Evolutionary conservation across 2,888 invertebrate species (phyloP).

Genomic region (Andrena praecox): DNA sequence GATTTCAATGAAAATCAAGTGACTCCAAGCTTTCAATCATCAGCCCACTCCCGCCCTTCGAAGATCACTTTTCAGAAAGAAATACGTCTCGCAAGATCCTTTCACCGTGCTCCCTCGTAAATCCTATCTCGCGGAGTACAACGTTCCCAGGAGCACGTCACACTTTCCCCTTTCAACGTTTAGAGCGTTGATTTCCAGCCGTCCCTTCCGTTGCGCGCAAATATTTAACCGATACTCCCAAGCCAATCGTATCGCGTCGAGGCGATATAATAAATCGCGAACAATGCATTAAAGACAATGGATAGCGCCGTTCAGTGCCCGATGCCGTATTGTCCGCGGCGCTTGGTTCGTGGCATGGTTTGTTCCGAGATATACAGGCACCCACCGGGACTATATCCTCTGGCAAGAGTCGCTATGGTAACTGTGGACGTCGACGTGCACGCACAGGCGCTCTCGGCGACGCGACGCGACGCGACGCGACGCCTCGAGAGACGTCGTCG

Average conservation of each 20-base stretch:
- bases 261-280: slow-evolving; percentile 31
- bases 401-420: slow-evolving; percentile 47
- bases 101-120: too few relatives aligned
- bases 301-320: background rate
- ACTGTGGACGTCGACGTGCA: slow-evolving; percentile 43
- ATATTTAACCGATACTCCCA: background rate
- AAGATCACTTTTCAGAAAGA: too few relatives aligned
- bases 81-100: too few relatives aligned
- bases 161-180: background rate
- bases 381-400: slow-evolving; percentile 24
- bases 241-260: slow-evolving; percentile 18
- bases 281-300: slow-evolving; percentile 31
- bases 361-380: slow-evolving; percentile 30
- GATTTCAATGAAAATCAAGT: too few relatives aligned
- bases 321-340: slow-evolving; percentile 38
- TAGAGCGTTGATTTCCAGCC: background rate
- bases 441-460: slow-evolving; percentile 36
- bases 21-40: too few relatives aligned
- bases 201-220: background rate
- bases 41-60: too few relatives aligned
- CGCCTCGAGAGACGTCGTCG: slow-evolving; percentile 54
- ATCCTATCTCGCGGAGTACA: too few relatives aligned
- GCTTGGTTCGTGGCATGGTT: slow-evolving; percentile 24
- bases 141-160: too few relatives aligned
- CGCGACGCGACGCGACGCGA: slow-evolving; percentile 43